phyloP scores from a whole-genome alignment of 2,888 invertebrate species.

The Aphodius granarius region DNA sequence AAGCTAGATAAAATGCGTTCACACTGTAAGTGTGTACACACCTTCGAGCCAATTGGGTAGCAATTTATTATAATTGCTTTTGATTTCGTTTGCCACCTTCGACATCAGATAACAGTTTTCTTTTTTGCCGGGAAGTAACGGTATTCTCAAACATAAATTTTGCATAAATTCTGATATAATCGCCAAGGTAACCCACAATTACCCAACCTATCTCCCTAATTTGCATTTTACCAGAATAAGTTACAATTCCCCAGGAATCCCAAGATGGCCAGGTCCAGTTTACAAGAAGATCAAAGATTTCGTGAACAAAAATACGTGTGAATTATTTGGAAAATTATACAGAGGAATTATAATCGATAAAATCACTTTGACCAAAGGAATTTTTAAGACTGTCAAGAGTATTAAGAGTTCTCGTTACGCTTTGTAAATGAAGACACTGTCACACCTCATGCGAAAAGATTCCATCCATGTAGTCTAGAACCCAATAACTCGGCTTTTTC shows the following conservation, averaged over 20 bases:
- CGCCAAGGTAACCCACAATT: not conserved
- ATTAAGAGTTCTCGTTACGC: no score
- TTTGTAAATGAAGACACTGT: no score
- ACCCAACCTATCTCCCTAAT: conserved; percentile 8
- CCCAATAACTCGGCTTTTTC: no score
- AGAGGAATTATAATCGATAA: no score
- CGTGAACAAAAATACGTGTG: no score
- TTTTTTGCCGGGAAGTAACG: not conserved
- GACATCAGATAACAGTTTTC: not conserved
- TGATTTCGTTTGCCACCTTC: not conserved
- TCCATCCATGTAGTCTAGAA: no score
- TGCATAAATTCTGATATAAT: conserved; percentile 5
- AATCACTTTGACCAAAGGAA: no score
- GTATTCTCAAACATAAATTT: not conserved
- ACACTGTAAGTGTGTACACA: not conserved
- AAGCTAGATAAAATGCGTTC: no score
- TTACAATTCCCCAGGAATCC: no score
- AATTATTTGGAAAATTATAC: no score
- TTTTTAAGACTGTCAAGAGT: no score
- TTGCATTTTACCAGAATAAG: not conserved
- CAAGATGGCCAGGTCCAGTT: not conserved
- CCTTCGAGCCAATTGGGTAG: not conserved
- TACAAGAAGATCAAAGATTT: not conserved
- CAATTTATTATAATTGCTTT: conserved; percentile 8
- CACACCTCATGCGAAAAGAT: no score